Evolutionary conservation across 2,113 vertebrate genomes (phyloP), one percentile per base, ranked within the genome.

Genomic region (Pterocles burchelli): DNA sequence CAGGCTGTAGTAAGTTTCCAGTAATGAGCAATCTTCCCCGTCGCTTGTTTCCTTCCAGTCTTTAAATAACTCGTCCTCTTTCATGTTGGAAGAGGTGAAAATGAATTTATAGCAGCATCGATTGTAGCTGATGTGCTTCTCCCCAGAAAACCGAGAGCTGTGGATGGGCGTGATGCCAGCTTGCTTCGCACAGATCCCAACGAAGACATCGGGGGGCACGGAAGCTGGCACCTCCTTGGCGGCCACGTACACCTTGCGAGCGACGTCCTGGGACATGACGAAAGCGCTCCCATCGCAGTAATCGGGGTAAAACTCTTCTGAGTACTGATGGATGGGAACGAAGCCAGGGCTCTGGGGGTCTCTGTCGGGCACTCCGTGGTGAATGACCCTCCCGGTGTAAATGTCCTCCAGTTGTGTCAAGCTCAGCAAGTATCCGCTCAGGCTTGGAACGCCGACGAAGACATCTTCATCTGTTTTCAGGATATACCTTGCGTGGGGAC

Each of bases 21-120:
- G 77, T 33, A 99, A 77, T 0, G 98, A 97, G n/a, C 99, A 99
- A 21, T 97, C 96, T 29, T 96, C 87, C 34, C 97, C 96, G 11
- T 91, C 57, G 3, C 88, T 97, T 16, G 98, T 97, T 92, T 99
- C 99, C 43, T 89, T 89, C 99, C 99, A 99, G 61, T 97, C 97
- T 33, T 61, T 79, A 18, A 97, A 61, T 21, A 99, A 96, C 95
- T 98, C 98, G 0, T 97, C 85, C 36, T 96, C 96, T 10, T 70
- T 74, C 88, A 98, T 86, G 65, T 87, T 85, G 2, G 98, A 98
- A 17, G 99, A 99, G 94, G 98, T 99, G 97, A 99, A 99, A 89
- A 99, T 98, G 91, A 99, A 99, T 81, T 97, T 98, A 67, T 99
- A 99, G 97, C 99, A 99, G 97, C 99, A 99, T 59, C 97, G 96